phyloP scores from a whole-genome alignment of 2,888 invertebrate genomes.

The Yponomeuta evonymella region DNA sequence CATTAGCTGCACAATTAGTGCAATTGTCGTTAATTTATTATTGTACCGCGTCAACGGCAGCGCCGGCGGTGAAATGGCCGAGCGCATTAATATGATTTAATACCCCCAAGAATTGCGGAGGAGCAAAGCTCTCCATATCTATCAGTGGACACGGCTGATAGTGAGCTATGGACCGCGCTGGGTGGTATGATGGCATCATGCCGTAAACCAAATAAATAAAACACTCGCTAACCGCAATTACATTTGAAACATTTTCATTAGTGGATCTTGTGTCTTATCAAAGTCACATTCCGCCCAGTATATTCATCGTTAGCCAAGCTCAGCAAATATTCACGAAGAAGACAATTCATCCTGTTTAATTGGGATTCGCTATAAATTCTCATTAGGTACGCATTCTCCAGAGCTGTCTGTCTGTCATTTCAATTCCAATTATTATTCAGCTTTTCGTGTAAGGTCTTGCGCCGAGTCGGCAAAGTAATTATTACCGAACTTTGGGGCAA shows the following conservation, averaged over 20 bases:
- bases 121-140: slow-evolving; percentile 5
- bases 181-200: slow-evolving; percentile 9
- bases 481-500: not conserved
- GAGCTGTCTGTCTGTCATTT: slow-evolving; percentile 12
- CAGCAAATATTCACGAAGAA: slow-evolving; percentile 6
- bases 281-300: slow-evolving; percentile 12
- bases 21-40: slow-evolving; percentile 72
- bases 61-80: slow-evolving; percentile 28
- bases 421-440: slow-evolving; percentile 4
- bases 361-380: slow-evolving; percentile 34
- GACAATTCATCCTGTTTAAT: slow-evolving; percentile 23
- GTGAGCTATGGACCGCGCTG: slow-evolving; percentile 12
- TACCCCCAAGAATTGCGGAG: slow-evolving; percentile 10
- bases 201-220: not conserved
- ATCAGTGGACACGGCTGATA: slow-evolving; percentile 11
- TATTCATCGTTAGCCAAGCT: slow-evolving; percentile 9
- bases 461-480: not conserved
- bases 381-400: slow-evolving; percentile 28
- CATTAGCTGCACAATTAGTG: slow-evolving; percentile 72
- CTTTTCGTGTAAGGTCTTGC: not conserved
- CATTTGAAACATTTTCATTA: slow-evolving; percentile 12
- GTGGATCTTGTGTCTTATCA: slow-evolving; percentile 2
- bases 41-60: slow-evolving; percentile 43
- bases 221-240: slow-evolving; percentile 9
- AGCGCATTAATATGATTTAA: slow-evolving; percentile 28